Percentiles rank a stretch among this genome's conserved stretches.
Evolutionary conservation across 2,113 vertebrate species (phyloP).

Genomic region (Ellobius talpinus): DNA sequence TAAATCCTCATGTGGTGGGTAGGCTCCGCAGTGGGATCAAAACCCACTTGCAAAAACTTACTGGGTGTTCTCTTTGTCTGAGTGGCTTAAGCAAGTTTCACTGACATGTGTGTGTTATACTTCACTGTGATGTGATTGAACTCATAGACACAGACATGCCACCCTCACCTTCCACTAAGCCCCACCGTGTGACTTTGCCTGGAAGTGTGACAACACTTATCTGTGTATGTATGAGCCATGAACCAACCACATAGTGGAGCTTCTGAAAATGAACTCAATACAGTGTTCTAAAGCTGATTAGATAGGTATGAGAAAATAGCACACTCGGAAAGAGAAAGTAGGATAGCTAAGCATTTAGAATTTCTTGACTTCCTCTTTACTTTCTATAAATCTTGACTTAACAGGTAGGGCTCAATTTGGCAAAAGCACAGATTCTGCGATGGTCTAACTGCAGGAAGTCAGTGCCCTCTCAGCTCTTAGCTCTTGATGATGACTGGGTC

Average conservation of each 20-base stretch:
- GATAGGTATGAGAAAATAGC: neutral
- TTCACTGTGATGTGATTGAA: constrained; percentile 15
- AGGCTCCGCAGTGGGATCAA: neutral
- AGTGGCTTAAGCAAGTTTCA: neutral
- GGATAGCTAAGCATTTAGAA: neutral
- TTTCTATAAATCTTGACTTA: constrained; percentile 23
- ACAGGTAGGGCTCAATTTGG: neutral
- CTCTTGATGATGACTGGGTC: fast-evolving
- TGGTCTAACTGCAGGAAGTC: neutral
- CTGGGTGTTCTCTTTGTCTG: constrained; percentile 45
- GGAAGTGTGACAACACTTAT: neutral
- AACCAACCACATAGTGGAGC: neutral
- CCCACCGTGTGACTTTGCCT: neutral
- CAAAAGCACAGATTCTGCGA: neutral
- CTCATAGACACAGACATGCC: neutral
- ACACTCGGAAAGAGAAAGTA: neutral
- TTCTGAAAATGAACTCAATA: neutral
- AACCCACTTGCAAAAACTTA: constrained; percentile 28
- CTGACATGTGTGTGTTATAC: neutral
- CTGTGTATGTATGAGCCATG: neutral
- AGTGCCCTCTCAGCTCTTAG: fast-evolving
- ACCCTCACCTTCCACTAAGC: fast-evolving
- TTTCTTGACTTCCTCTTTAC: neutral
- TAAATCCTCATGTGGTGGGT: constrained; percentile 32
- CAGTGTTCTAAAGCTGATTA: neutral